Conservation (phyloP, 2,113 vertebrate genomes). For the Pachycephala philippinensis region DNA sequence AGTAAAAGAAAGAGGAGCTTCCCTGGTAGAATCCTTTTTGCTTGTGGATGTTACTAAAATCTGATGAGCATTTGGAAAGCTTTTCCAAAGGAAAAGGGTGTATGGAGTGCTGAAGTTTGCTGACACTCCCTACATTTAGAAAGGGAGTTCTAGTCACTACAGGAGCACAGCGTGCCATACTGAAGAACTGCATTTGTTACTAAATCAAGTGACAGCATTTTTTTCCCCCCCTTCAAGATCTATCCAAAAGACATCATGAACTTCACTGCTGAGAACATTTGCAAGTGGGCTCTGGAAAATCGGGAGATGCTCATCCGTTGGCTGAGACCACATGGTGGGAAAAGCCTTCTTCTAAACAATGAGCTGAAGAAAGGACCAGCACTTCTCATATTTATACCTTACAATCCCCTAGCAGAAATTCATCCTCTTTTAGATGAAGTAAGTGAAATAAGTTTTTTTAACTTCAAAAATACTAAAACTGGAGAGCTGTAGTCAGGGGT, state of each 20-base stretch:
- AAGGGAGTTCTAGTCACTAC: not conserved
- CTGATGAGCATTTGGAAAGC: not conserved
- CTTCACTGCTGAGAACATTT: constrained; percentile 88
- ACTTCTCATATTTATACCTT: constrained; percentile 89
- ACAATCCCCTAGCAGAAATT: constrained; percentile 79
- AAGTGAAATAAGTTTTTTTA: constrained; percentile 24
- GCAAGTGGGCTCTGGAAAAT: constrained; percentile 89
- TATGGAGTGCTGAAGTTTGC: not conserved
- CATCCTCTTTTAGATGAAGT: constrained; percentile 85
- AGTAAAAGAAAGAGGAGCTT: not conserved
- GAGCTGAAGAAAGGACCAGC: constrained; percentile 93
- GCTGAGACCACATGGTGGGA: constrained; percentile 88
- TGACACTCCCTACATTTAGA: not conserved
- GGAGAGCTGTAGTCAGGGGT: not conserved
- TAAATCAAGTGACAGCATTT: not conserved
- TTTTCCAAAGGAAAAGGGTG: not conserved
- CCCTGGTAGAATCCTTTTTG: not conserved
- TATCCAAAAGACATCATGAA: constrained; percentile 82
- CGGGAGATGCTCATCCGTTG: constrained; percentile 82
- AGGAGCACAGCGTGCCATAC: not conserved
- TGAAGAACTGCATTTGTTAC: not conserved
- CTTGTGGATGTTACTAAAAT: not conserved
- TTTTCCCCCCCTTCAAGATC: constrained; percentile 68
- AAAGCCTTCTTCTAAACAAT: constrained; percentile 87
- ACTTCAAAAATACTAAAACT: not conserved